Evolutionary conservation across 2,888 invertebrate genomes (phyloP).

Genomic region (Tanypteryx hageni): DNA sequence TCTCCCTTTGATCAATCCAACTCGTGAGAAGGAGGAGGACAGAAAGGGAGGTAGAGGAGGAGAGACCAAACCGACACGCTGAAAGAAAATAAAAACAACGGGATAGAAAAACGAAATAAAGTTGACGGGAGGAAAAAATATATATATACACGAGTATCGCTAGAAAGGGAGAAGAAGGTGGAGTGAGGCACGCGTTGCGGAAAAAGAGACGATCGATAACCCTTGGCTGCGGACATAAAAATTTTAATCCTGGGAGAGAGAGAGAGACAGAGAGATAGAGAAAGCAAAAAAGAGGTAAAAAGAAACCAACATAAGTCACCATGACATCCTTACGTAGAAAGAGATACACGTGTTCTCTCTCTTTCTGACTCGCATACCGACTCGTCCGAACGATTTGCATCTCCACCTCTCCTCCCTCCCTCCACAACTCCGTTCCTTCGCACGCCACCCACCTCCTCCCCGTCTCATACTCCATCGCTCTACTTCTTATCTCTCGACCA

Average conservation of each 20-base stretch:
- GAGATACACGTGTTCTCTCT: not conserved
- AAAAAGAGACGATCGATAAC: constrained; percentile 56
- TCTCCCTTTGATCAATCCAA: not conserved
- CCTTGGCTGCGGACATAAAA: constrained; percentile 63
- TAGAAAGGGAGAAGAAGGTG: not conserved
- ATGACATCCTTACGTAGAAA: not conserved
- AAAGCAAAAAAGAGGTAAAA: not conserved
- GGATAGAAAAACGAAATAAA: not conserved
- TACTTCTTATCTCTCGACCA: no score
- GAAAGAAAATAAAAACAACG: not conserved
- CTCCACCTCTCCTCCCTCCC: not conserved
- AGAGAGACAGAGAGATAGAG: not conserved
- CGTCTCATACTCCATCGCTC: no score
- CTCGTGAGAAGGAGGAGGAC: not conserved
- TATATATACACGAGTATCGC: not conserved
- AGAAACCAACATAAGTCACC: not conserved
- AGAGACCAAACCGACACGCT: not conserved
- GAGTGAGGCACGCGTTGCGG: constrained; percentile 43
- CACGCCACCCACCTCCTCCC: not conserved
- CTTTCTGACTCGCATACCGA: not conserved
- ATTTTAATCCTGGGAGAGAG: constrained; percentile 57
- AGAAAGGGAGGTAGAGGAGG: not conserved
- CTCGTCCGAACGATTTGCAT: not conserved
- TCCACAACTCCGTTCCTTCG: not conserved
- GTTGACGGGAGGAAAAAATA: not conserved